Base-by-base conservation (phyloP, 2,797 vertebrate genomes). In the Meda fulgida region DNA sequence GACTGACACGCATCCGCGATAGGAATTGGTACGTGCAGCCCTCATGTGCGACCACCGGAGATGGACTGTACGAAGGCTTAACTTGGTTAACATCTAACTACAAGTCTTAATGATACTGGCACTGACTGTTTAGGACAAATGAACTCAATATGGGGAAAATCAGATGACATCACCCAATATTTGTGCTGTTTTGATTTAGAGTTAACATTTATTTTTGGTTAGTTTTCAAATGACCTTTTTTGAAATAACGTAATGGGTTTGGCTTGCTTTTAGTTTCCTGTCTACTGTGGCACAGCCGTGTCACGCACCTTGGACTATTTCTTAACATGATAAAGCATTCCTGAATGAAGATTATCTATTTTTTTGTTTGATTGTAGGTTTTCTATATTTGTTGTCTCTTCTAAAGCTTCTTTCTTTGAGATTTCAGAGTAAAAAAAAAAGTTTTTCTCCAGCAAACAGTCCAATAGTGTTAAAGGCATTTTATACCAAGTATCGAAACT, bases 1-100 rank as follows among this genome's bases (percentile, higher is more conserved):
- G 98, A 91, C 96, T 99, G 95, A 99, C 98, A 86, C 98, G 98
- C 80, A 99, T 99, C 94, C 95, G 98, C 95, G 98, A 99, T 96
- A 98, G 98, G 94, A 99, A 99, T 97, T 99, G 98, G 98, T 99
- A 99, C 91, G 98, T 99, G 95, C 98, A 99, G 96, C 98, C 98
- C 87, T 99, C 98, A 86, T 99, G 98, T 94, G 98, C 98, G 76
- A 99, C 98, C 90, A 96, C 97, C 55, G 98, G 98, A 88, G 98
- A 99, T 72, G 98, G 98, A 96, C 97, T 99, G 89, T 99, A 99
- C 88, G 98, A 99, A 93, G 98, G 98, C 93, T 96, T 99, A 94
- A 99, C 98, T 89, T 99, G 98, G 98, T 96, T 99, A 94, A 99
- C 98, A 78, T 99, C 98, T 94, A 99, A 99, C 95, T 99, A 99